Percentiles rank a stretch among this genome's conserved stretches.
Evolutionary conservation across 2,797 vertebrate genomes (phyloP).

Genomic region (Microctenopoma lineatum): DNA sequence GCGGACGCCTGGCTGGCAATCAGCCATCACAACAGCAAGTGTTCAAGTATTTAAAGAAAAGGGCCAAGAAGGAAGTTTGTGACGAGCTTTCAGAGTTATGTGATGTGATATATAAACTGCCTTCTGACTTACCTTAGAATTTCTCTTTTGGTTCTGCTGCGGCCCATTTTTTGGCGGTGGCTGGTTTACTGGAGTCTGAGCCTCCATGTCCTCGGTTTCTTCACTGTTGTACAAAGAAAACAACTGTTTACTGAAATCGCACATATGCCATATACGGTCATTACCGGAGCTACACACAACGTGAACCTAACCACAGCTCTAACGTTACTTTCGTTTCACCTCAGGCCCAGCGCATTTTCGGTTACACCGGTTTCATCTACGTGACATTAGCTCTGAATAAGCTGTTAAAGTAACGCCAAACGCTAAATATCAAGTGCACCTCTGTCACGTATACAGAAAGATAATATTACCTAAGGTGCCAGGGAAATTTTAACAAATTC

Average conservation of each 20-base stretch:
- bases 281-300: too few relatives aligned
- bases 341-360: slow-evolving; percentile 8
- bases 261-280: too few relatives aligned
- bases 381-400: background rate
- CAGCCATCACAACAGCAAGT: slow-evolving; percentile 20
- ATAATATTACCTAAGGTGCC: background rate
- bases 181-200: slow-evolving; percentile 6
- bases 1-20: slow-evolving; percentile 12
- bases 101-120: background rate
- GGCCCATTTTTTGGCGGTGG: slow-evolving; percentile 23
- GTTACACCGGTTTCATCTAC: background rate
- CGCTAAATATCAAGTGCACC: rapidly evolving
- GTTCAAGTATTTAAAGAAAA: background rate
- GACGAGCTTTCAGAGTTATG: background rate
- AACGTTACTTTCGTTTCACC: background rate
- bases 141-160: slow-evolving; percentile 34
- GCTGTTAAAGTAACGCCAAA: background rate
- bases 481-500: background rate
- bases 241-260: rapidly evolving
- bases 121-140: slow-evolving; percentile 37
- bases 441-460: background rate
- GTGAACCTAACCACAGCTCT: too few relatives aligned
- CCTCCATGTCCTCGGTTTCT: slow-evolving; percentile 41
- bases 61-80: slow-evolving; percentile 5
- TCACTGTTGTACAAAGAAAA: background rate